Evolutionary conservation across 1,140 invertebrate genomes (phyloP).

Genomic region (Drosophila prosaltans): DNA sequence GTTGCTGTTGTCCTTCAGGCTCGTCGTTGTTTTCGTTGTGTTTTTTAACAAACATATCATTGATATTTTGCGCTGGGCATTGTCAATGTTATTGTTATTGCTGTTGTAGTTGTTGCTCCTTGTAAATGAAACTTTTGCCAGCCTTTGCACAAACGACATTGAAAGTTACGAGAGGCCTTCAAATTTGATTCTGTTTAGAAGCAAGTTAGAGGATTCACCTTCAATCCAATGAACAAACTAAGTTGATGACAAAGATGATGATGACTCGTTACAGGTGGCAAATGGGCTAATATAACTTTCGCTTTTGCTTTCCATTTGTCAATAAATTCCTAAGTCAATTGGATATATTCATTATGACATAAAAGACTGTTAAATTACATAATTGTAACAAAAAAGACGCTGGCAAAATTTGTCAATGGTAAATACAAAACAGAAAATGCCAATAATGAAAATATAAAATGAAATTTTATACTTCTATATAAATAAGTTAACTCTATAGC

Average conservation of each 20-base stretch:
- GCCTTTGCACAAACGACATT: slow-evolving; percentile 57
- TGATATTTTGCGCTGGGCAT: slow-evolving; percentile 72
- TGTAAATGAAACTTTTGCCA: slow-evolving; percentile 75
- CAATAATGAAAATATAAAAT: not conserved
- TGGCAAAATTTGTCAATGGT: not conserved
- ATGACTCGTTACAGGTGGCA: slow-evolving; percentile 4
- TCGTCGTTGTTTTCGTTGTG: slow-evolving; percentile 40
- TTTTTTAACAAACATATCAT: slow-evolving; percentile 81
- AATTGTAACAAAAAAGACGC: not conserved
- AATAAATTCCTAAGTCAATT: not conserved
- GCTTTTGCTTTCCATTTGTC: not conserved
- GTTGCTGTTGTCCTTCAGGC: slow-evolving; percentile 45
- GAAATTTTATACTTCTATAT: too few relatives aligned
- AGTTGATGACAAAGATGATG: not conserved
- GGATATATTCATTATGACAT: not conserved
- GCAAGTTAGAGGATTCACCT: too few relatives aligned
- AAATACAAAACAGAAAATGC: not conserved
- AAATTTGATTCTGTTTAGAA: slow-evolving; percentile 38
- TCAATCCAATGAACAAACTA: not conserved
- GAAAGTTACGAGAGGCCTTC: slow-evolving; percentile 65
- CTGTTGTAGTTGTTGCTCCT: slow-evolving; percentile 29
- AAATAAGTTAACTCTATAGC: too few relatives aligned
- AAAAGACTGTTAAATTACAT: not conserved
- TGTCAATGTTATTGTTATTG: slow-evolving; percentile 48
- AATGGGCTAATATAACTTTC: not conserved